Evolutionary conservation across 2,113 vertebrate genomes (phyloP).

Genomic region (Lontra canadensis): DNA sequence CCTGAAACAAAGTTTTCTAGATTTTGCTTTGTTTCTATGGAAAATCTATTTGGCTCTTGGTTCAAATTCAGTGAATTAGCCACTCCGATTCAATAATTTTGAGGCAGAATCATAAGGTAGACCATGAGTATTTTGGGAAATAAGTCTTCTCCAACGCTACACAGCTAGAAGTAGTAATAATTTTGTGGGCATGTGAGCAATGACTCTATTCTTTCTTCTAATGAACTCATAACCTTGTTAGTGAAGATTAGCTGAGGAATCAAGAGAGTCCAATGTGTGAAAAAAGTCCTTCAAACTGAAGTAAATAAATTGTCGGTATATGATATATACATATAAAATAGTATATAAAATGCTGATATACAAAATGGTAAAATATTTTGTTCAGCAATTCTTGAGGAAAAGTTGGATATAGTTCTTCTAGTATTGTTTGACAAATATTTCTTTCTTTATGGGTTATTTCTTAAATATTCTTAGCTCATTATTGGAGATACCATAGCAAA

Average conservation of each 20-base stretch:
- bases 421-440: neutral
- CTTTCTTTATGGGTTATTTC: neutral
- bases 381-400: neutral
- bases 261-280: neutral
- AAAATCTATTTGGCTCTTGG: neutral
- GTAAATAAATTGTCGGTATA: neutral
- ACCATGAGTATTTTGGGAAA: neutral
- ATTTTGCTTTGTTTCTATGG: neutral
- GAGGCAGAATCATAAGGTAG: neutral
- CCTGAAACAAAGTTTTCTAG: neutral
- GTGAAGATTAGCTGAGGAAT: neutral
- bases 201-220: neutral
- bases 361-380: neutral
- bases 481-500: neutral
- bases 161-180: neutral
- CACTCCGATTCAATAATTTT: neutral
- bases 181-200: neutral
- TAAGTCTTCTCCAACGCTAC: neutral
- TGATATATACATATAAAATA: neutral
- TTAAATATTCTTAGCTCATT: neutral
- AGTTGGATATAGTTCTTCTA: neutral
- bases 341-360: neutral
- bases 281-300: neutral
- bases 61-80: neutral
- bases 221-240: neutral